phyloP scores from a whole-genome alignment of 2,797 vertebrate species.

The Luscinia megarhynchos region DNA sequence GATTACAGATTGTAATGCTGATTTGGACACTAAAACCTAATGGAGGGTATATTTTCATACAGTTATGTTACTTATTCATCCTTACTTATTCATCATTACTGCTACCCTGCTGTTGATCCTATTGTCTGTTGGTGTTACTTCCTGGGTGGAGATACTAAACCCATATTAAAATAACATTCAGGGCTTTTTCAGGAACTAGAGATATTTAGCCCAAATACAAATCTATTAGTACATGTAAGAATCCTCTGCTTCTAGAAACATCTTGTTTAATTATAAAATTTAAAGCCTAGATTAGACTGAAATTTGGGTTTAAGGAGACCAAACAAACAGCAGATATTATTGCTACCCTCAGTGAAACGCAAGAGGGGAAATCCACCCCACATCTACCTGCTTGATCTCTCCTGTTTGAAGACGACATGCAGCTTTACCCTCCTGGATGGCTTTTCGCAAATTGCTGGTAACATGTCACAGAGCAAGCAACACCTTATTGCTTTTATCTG shows the following conservation, averaged over 20 bases:
- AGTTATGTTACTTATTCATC: background rate
- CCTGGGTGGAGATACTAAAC: background rate
- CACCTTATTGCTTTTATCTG: background rate
- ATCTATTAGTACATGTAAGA: background rate
- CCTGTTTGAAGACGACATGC: accelerated
- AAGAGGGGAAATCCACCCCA: background rate
- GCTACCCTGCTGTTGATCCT: background rate
- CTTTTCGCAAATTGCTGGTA: background rate
- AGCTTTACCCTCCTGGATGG: background rate
- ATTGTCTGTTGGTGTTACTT: background rate
- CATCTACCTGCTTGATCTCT: background rate
- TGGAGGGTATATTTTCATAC: background rate
- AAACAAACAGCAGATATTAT: background rate
- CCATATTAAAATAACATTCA: background rate
- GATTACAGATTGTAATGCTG: background rate
- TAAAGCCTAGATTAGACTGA: background rate
- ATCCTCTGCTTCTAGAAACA: background rate
- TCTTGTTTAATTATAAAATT: background rate
- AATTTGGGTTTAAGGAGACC: background rate
- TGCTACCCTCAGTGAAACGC: background rate
- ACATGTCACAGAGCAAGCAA: background rate
- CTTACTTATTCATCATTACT: background rate
- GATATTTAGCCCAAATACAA: background rate
- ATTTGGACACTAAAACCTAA: background rate
- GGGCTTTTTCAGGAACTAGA: background rate